Conservation (phyloP, 2,113 vertebrate genomes). For the Pithys albifrons region DNA sequence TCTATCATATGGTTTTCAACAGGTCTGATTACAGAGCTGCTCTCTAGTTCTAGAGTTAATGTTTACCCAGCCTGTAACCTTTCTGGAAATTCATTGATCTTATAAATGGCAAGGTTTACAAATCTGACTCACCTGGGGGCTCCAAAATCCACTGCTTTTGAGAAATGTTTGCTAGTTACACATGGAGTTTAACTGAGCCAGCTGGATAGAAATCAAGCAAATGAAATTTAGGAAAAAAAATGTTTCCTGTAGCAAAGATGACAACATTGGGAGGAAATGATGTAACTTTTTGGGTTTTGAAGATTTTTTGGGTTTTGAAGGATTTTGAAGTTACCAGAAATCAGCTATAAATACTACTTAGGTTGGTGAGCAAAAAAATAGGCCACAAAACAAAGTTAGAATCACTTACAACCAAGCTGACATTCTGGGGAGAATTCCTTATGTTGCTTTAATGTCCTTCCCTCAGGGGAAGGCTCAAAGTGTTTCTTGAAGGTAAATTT, state of each 20-base stretch:
- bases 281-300: background rate
- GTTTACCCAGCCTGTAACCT: background rate
- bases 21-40: background rate
- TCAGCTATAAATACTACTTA: background rate
- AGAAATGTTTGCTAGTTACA: background rate
- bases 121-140: background rate
- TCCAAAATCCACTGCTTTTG: background rate
- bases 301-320: background rate
- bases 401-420: background rate
- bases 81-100: background rate
- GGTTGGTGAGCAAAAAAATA: background rate
- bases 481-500: background rate
- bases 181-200: background rate
- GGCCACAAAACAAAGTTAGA: background rate
- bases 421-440: background rate
- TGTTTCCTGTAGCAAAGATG: background rate
- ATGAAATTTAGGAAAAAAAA: background rate
- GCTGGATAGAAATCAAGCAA: background rate
- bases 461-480: background rate
- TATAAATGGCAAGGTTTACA: background rate
- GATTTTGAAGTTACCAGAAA: background rate
- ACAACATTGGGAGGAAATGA: background rate
- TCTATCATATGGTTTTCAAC: background rate
- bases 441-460: background rate
- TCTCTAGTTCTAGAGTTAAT: background rate